Evolutionary conservation across 2,797 vertebrate genomes (phyloP), one percentile per base, ranked within the genome.

Genomic region (Sebastes aleutianus): DNA sequence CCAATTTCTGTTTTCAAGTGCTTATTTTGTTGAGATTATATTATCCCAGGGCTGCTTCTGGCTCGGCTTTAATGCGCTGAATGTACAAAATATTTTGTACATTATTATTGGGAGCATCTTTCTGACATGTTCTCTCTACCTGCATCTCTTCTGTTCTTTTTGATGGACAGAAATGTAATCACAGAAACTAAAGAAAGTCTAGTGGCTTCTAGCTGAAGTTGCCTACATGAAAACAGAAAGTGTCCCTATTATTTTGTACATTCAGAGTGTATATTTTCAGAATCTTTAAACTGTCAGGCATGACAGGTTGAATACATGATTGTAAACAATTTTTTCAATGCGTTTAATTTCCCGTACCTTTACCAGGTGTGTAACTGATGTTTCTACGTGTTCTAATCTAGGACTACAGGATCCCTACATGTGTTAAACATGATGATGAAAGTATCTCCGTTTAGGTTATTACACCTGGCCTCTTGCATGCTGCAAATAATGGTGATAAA

Each of bases 401-500:
- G 3, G 54, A 26, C n/a, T 29, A n/a, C 27, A 58, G 13, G 62
- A 58, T 5, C 39, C 70, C 3, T 3, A 0, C 14, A 3, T 24
- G 62, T 78, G n/a, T 65, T 58, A 50, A 64, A 63, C 8, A 57
- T 2, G 24, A 26, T 9, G 34, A 43, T 26, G 26, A 67, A 26
- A 3, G 22, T 14, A 31, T 69, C 31, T 62, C 20, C 6, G 12
- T 73, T 70, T 2, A 22, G 6, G 50, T 29, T 50, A 24, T 91
- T 76, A 96, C 62, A 96, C 71, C 79, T 96, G 92, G 39, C 95
- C 95, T 89, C 95, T 90, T 6, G 96, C 95, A 70, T 96, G 96
- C 88, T 95, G 89, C 70, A 96, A 84, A 85, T 96, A 96, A 92
- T 96, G 96, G 4, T 94, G 91, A 81, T 96, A 95, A 53, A 96